phyloP scores from a whole-genome alignment of 2,113 vertebrate genomes.

The Rhabdornis inornatus region DNA sequence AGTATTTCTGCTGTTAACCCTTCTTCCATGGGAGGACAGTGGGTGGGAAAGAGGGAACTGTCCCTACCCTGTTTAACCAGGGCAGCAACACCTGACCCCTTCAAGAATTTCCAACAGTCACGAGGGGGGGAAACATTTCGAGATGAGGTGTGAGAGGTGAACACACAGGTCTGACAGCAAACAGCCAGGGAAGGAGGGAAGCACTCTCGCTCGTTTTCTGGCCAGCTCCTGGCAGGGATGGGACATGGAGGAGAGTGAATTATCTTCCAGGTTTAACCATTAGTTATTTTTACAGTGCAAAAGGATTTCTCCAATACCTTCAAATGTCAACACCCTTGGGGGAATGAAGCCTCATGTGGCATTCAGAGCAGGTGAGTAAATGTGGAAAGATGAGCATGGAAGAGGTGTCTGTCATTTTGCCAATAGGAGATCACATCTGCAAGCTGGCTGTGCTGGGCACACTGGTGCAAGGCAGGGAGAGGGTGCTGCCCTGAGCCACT shows the following conservation, averaged over 20 bases:
- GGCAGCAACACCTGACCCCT: not conserved
- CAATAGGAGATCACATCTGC: not conserved
- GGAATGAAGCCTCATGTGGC: not conserved
- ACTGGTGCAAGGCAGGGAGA: not conserved
- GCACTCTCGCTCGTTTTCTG: not conserved
- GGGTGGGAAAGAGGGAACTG: not conserved
- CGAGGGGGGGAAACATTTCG: not conserved
- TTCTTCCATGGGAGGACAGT: not conserved
- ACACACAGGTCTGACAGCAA: not conserved
- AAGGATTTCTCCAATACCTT: not conserved
- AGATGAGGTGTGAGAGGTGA: slow-evolving; percentile 15
- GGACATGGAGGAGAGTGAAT: not conserved
- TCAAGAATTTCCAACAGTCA: not conserved
- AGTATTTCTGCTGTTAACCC: slow-evolving; percentile 1
- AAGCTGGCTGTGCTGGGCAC: not conserved
- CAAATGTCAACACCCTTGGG: not conserved
- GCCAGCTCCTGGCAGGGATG: not conserved
- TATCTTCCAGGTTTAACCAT: not conserved
- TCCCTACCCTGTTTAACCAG: not conserved
- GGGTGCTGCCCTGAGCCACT: not conserved
- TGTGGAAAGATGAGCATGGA: not conserved
- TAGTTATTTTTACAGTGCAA: not conserved
- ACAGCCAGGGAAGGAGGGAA: not conserved
- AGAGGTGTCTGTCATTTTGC: not conserved
- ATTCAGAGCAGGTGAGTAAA: not conserved